Evolutionary conservation across 2,113 vertebrate species (phyloP).

Genomic region (Ammospiza caudacuta): DNA sequence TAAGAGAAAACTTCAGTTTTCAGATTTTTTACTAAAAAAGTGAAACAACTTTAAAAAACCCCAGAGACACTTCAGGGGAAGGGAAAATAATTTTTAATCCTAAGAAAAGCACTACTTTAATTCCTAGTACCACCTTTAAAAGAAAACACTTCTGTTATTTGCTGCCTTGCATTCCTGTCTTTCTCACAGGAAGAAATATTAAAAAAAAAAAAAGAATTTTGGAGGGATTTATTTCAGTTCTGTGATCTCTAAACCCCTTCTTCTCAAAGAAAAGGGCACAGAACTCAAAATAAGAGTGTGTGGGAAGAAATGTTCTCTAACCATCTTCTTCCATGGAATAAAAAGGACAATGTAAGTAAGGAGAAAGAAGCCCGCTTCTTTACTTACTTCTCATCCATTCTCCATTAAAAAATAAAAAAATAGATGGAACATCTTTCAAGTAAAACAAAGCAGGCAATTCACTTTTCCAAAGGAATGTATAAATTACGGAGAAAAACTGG

Average conservation of each 20-base stretch:
- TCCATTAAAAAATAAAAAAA: neutral
- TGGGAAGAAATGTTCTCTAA: slow-evolving; percentile 52
- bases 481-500: neutral
- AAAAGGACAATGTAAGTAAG: slow-evolving; percentile 11
- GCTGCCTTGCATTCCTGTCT: neutral
- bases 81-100: neutral
- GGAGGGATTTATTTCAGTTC: slow-evolving; percentile 22
- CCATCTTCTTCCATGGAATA: neutral
- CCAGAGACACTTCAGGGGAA: neutral
- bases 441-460: neutral
- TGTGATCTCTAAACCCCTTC: slow-evolving; percentile 23
- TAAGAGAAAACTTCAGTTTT: slow-evolving; percentile 2
- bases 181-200: neutral
- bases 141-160: neutral
- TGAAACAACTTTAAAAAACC: neutral
- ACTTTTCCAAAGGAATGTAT: neutral
- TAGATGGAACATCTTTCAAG: neutral
- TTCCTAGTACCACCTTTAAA: neutral
- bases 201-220: neutral
- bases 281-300: slow-evolving; percentile 31
- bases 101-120: neutral
- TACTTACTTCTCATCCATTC: neutral
- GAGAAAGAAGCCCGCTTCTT: neutral
- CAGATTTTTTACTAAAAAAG: slow-evolving; percentile 17
- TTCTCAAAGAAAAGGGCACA: slow-evolving; percentile 41